These are phyloP conservation scores for Pilophorus perplexus DNA, from an alignment of 2,888 invertebrate species.

Conservation along the genomic window DNA sequence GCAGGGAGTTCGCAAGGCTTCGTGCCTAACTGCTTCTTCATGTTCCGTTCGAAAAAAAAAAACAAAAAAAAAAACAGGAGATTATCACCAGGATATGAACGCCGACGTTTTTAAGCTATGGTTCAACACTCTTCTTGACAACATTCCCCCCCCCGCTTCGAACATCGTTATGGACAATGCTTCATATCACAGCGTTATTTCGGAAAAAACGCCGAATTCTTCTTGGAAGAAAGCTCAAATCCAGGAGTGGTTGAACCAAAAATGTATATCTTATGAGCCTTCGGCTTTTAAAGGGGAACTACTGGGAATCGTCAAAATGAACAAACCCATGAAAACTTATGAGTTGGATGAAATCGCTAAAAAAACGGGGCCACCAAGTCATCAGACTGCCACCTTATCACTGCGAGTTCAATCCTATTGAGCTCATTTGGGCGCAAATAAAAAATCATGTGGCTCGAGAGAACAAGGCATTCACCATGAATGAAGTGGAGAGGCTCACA, in stretches of 20 bases:
- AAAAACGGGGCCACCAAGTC: no score
- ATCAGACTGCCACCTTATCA: no score
- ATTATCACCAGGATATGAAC: no score
- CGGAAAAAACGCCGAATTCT: not conserved
- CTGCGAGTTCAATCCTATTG: no score
- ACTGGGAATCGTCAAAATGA: not conserved
- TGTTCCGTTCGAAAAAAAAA: no score
- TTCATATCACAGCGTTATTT: not conserved
- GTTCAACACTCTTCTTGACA: not conserved
- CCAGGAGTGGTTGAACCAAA: not conserved
- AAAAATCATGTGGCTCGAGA: not conserved
- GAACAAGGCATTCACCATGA: conserved; percentile 1
- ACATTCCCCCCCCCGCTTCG: not conserved
- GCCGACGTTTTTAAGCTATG: no score
- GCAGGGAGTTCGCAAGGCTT: no score
- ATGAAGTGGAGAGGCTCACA: conserved; percentile 11
- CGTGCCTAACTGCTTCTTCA: no score
- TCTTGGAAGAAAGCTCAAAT: not conserved
- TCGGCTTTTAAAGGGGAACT: not conserved
- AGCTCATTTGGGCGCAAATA: no score
- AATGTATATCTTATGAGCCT: not conserved
- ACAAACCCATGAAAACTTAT: not conserved
- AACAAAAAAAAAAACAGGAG: no score
- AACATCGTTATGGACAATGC: no score
- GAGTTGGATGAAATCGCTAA: not conserved